Conservation (phyloP, 92 coral and sea anemone species). For the Bergia puertoricense region DNA sequence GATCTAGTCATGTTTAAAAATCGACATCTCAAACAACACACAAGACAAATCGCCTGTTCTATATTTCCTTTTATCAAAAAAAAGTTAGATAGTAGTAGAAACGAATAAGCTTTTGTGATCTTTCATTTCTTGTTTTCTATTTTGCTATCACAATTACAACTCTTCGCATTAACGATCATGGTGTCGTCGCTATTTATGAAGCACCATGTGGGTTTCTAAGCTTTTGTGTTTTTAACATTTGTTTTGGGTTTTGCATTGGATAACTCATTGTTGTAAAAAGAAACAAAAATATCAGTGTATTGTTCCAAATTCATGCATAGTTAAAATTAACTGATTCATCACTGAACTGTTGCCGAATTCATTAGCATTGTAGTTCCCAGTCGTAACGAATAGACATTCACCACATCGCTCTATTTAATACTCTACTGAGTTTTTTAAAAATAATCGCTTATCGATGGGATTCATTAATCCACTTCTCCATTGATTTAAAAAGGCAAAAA, state of each 20-base stretch:
- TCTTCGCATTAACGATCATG: not conserved
- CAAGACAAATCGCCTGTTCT: not conserved
- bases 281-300: slow-evolving; percentile 19
- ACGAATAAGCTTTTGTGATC: too few species aligned
- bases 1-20: not conserved
- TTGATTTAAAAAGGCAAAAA: not conserved
- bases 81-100: not conserved
- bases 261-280: not conserved
- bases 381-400: not conserved
- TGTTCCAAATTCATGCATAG: not conserved
- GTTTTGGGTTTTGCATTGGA: not conserved
- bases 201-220: not conserved
- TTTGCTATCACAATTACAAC: not conserved
- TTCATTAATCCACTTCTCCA: too few species aligned
- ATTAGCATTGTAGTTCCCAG: not conserved
- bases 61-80: not conserved
- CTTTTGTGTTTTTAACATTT: not conserved
- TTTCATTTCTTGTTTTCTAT: not conserved
- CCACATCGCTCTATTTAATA: not conserved
- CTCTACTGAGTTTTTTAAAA: not conserved
- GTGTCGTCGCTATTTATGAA: not conserved
- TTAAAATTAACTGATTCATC: not conserved
- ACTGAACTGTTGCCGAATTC: not conserved
- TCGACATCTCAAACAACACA: not conserved
- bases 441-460: not conserved